Conservation (phyloP, 2,113 vertebrate genomes). For the Vulpes ferrilata region DNA sequence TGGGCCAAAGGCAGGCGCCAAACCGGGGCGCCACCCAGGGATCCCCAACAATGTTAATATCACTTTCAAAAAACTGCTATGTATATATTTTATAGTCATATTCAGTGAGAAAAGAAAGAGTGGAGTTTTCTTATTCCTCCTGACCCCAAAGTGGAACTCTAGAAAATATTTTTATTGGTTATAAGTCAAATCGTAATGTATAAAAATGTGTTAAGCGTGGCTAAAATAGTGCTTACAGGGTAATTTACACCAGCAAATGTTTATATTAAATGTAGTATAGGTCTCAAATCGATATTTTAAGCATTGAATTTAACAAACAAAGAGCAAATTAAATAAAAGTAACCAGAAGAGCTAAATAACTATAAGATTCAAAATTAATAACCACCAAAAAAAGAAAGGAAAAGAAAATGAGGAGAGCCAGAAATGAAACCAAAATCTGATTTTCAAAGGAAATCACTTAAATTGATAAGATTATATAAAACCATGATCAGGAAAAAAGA, state of each 20-base stretch:
- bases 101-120: background rate
- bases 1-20: no score
- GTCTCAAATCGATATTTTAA: background rate
- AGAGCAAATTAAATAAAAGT: background rate
- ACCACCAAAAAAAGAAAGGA: background rate
- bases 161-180: background rate
- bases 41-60: background rate
- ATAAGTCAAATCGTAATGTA: background rate
- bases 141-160: background rate
- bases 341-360: background rate
- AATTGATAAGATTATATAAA: background rate
- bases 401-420: background rate
- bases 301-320: background rate
- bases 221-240: background rate
- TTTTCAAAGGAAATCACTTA: background rate
- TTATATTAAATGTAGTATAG: background rate
- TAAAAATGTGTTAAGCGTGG: background rate
- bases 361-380: background rate
- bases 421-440: background rate
- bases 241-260: background rate
- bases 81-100: background rate
- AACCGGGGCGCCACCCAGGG: no score
- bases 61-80: background rate
- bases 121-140: background rate
- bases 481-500: background rate